A percentile compares a stretch with the other conserved stretches of the same genome.
These are phyloP conservation scores for Latheticus oryzae DNA, from an alignment of 2,888 invertebrate genomes.

Conservation along the genomic window DNA sequence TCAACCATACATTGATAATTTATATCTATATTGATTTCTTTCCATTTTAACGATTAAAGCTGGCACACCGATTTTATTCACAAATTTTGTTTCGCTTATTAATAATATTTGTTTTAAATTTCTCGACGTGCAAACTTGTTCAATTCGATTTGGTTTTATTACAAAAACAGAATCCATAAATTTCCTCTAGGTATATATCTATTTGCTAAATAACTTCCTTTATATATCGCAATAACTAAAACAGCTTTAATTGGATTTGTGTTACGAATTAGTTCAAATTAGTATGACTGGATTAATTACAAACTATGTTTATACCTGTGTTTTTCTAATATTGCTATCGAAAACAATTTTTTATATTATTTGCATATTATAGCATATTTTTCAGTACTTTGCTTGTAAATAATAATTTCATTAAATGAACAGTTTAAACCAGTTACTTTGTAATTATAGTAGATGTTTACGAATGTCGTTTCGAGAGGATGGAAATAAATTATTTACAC, in stretches of 20 bases:
- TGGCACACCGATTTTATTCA: too few relatives aligned
- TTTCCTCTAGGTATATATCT: too few relatives aligned
- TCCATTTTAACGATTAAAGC: too few relatives aligned
- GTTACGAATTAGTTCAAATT: constrained; percentile 2
- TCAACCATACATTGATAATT: constrained; percentile 21
- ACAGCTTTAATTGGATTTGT: constrained; percentile 1
- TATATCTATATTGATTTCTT: constrained; percentile 21
- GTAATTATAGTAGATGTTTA: constrained; percentile 23
- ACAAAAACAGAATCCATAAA: background rate
- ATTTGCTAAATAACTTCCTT: background rate
- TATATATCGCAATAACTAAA: background rate
- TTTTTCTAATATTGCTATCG: too few relatives aligned
- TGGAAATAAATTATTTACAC: too few relatives aligned
- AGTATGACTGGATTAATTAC: too few relatives aligned
- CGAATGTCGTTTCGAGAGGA: constrained; percentile 10
- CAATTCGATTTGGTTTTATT: too few relatives aligned
- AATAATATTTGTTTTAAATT: too few relatives aligned
- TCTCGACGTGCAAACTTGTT: too few relatives aligned
- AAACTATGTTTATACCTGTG: too few relatives aligned
- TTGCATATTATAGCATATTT: too few relatives aligned
- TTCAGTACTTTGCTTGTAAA: constrained; percentile 13
- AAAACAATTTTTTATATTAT: too few relatives aligned
- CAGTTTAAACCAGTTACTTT: constrained; percentile 12
- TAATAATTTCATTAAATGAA: constrained; percentile 17
- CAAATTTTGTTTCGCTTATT: constrained; percentile 13